Base-by-base conservation (phyloP, 37 sponge, comb jelly and placozoan species). In the Haliclona indistincta region DNA sequence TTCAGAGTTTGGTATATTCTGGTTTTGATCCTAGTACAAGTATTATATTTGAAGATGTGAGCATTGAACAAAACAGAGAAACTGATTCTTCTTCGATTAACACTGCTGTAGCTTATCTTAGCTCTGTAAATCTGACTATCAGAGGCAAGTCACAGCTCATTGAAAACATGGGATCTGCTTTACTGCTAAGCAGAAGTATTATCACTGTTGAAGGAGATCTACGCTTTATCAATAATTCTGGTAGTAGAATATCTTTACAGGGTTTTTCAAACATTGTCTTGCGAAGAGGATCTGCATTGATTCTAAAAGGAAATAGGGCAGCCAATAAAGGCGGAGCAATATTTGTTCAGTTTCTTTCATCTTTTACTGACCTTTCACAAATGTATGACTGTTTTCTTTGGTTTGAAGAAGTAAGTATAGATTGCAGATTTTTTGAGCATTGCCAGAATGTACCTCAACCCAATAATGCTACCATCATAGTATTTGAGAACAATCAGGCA, bases 321-420 rank as follows among this genome's bases (percentile, higher is more conserved):
- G 34, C 37, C 7, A n/a, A 36, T 40, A 39, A 19, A 45, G 82
- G 74, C 33, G 82, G 82, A 7, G 82, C 74, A 44, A 55, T 73
- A 26, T n/a, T n/a, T n/a, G 58, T n/a, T n/a, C n/a, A n/a, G n/a
- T n/a, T n/a, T n/a, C n/a, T n/a, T n/a, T n/a, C n/a, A n/a, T n/a
- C n/a, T n/a, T n/a, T n/a, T n/a, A n/a, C n/a, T n/a, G n/a, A n/a
- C n/a, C n/a, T n/a, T n/a, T n/a, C n/a, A n/a, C 15, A 10, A 10
- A 47, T 10, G 13, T 47, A 47, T 15, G 25, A 8, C 28, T 73
- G 74, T 38, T 54, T 73, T 34, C 61, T 73, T 10, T 56, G 34
- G 56, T 55, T 73, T 13, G 40, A 73, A 17, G 37, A 13, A 56
- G n/a, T 55, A 17, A 61, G n/a, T n/a, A n/a, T n/a, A n/a, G n/a